A percentile compares a stretch with the other conserved stretches of the same genome.
phyloP scores from a whole-genome alignment of 2,797 vertebrate genomes.

The Peromyscus nudipes region DNA sequence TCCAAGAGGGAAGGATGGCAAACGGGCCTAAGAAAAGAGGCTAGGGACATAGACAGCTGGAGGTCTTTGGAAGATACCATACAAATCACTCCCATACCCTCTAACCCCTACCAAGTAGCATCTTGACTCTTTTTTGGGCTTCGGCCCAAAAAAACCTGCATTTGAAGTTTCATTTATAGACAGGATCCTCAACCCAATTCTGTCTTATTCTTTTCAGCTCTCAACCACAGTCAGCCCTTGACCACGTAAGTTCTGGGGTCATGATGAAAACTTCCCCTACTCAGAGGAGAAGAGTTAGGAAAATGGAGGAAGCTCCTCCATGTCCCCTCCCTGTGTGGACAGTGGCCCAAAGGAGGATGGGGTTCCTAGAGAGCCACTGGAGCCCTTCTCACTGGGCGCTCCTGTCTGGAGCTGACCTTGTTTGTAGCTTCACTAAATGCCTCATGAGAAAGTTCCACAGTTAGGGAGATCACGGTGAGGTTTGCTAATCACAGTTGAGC shows the following conservation, averaged over 20 bases:
- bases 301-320: fast-evolving
- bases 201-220: fast-evolving
- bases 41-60: background rate
- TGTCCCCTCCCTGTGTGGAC: fast-evolving
- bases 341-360: fast-evolving
- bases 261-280: fast-evolving
- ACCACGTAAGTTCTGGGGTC: fast-evolving
- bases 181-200: fast-evolving
- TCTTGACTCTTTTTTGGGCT: background rate
- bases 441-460: background rate
- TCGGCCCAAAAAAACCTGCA: fast-evolving
- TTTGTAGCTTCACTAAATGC: background rate
- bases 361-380: fast-evolving
- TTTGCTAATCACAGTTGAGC: background rate
- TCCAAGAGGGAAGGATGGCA: background rate
- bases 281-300: background rate
- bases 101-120: fast-evolving
- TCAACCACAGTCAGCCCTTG: background rate
- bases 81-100: too few species aligned
- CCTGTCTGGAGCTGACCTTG: fast-evolving
- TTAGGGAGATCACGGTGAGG: too few species aligned
- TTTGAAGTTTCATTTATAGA: background rate
- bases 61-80: fast-evolving
- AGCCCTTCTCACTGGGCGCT: fast-evolving
- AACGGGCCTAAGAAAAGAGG: background rate